Conservation (phyloP, 1,140 invertebrate genomes). For the Centruroides sculpturatus region DNA sequence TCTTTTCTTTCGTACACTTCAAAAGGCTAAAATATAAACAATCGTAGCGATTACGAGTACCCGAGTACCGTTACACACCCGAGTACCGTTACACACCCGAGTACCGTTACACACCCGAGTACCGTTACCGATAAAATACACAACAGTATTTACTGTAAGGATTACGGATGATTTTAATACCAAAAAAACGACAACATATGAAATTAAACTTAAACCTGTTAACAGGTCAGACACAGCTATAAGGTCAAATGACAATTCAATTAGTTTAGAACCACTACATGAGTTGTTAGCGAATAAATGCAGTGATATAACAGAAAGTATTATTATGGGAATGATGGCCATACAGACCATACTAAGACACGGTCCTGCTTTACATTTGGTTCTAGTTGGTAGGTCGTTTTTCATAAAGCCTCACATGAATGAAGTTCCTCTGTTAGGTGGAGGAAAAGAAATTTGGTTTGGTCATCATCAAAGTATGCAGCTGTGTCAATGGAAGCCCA, state of each 20-base stretch:
- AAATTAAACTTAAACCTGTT: constrained; percentile 6
- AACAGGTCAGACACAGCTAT: not conserved
- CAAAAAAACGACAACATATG: not conserved
- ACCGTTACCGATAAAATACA: not conserved
- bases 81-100: too few species aligned
- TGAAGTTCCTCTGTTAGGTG: not conserved
- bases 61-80: too few species aligned
- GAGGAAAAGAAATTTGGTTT: constrained; percentile 14
- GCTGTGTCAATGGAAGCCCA: constrained; percentile 13
- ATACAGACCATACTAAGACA: constrained; percentile 12
- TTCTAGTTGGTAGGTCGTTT: constrained; percentile 14
- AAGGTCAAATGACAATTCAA: not conserved
- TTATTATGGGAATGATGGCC: constrained; percentile 5
- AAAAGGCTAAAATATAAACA: too few species aligned
- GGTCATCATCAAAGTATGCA: constrained; percentile 14
- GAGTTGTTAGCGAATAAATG: not conserved
- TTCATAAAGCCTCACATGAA: constrained; percentile 4
- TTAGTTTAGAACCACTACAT: constrained; percentile 9
- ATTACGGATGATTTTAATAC: not conserved
- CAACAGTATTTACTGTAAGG: not conserved
- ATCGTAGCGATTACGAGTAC: too few species aligned
- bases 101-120: too few species aligned
- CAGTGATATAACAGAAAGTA: constrained; percentile 2
- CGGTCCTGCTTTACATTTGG: constrained; percentile 4
- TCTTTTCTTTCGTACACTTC: too few species aligned